A percentile compares a stretch with the other conserved stretches of the same genome.
Evolutionary conservation across 1,140 invertebrate species (phyloP).

Genomic region (Laodelphax striatellus): DNA sequence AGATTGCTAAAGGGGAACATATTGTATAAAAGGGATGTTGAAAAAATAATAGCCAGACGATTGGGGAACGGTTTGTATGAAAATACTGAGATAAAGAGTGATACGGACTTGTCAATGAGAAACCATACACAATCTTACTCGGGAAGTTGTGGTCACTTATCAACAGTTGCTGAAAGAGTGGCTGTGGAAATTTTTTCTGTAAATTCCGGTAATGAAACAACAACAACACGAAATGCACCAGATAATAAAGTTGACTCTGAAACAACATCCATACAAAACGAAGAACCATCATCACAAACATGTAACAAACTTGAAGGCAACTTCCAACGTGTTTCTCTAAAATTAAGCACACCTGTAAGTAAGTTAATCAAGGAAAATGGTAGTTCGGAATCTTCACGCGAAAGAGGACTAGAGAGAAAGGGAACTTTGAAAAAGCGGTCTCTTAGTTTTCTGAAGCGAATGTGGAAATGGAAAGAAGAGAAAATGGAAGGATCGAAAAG

Average conservation of each 20-base stretch:
- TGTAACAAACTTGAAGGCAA: not conserved
- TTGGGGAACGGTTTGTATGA: not conserved
- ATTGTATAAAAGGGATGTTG: not conserved
- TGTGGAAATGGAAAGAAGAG: slow-evolving; percentile 17
- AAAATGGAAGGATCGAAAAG: slow-evolving; percentile 12
- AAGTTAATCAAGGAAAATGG: not conserved
- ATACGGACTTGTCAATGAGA: slow-evolving; percentile 7
- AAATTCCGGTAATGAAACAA: not conserved
- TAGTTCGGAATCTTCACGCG: too few species aligned
- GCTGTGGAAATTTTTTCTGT: not conserved
- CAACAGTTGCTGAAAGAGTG: not conserved
- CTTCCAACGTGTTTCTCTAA: not conserved
- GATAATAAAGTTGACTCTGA: not conserved
- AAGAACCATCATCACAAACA: not conserved
- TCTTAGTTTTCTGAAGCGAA: slow-evolving; percentile 17
- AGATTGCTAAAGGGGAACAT: not conserved
- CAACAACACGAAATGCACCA: not conserved
- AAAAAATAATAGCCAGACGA: not conserved
- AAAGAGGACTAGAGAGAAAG: slow-evolving; percentile 5
- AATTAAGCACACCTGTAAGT: not conserved
- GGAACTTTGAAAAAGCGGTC: slow-evolving; percentile 14
- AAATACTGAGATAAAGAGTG: slow-evolving; percentile 9
- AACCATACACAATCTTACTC: not conserved
- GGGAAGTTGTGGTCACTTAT: slow-evolving; percentile 5
- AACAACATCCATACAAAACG: not conserved